Percentiles rank a stretch among this genome's conserved stretches.
Evolutionary conservation across 2,888 invertebrate species (phyloP).

Genomic region (Poecilus cupreus): DNA sequence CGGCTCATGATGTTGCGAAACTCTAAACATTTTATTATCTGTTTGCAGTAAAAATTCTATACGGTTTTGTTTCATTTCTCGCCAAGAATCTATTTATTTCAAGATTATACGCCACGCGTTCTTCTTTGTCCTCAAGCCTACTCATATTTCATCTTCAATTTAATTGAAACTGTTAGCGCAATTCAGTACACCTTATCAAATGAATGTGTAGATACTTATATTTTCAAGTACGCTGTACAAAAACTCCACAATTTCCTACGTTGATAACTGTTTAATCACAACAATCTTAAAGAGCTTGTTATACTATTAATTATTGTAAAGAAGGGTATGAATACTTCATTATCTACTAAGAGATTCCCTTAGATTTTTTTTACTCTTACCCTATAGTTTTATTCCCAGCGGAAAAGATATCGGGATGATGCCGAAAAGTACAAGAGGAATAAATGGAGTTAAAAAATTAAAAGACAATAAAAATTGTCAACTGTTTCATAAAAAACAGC

Average conservation of each 20-base stretch:
- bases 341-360: too few species aligned
- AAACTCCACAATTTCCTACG: neutral
- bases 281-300: too few species aligned
- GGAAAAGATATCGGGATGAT: too few species aligned
- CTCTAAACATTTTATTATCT: neutral
- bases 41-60: neutral
- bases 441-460: too few species aligned
- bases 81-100: conserved; percentile 9
- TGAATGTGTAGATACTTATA: neutral
- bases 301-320: too few species aligned
- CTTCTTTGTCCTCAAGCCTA: neutral
- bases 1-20: neutral
- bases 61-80: neutral
- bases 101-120: neutral
- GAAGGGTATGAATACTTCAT: too few species aligned
- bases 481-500: too few species aligned
- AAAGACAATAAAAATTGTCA: too few species aligned
- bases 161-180: conserved; percentile 5
- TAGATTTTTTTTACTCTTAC: too few species aligned
- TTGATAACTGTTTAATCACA: neutral
- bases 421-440: too few species aligned
- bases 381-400: too few species aligned
- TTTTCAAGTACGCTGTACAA: too few species aligned
- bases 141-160: conserved; percentile 12
- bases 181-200: conserved; percentile 2